phyloP scores from a whole-genome alignment of 1,140 invertebrate species.

The Drosophila rhopaloa region DNA sequence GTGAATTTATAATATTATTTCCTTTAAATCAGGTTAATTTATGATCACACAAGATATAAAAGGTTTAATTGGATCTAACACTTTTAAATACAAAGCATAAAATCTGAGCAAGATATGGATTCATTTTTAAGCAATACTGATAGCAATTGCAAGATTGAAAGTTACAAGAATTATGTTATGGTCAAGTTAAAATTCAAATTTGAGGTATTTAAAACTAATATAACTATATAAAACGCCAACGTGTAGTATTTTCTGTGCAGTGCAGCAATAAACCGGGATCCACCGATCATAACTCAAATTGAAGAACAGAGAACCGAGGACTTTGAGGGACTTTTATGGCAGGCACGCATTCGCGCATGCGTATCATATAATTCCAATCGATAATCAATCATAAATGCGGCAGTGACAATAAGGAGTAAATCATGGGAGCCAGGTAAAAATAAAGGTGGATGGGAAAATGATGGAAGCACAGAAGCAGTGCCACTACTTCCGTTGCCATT shows the following conservation, averaged over 20 bases:
- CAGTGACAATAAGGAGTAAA: slow-evolving; percentile 82
- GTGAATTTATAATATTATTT: too few relatives aligned
- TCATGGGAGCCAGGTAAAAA: slow-evolving; percentile 62
- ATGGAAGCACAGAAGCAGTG: slow-evolving; percentile 38
- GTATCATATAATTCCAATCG: slow-evolving; percentile 80
- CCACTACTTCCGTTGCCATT: slow-evolving; percentile 69
- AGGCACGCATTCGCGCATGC: slow-evolving; percentile 81
- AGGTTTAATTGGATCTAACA: too few relatives aligned
- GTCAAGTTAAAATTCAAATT: too few relatives aligned
- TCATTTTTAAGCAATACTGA: too few relatives aligned
- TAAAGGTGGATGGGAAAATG: slow-evolving; percentile 26
- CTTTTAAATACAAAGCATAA: too few relatives aligned
- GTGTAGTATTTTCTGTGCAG: not conserved
- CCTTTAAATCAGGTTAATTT: too few relatives aligned
- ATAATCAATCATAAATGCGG: slow-evolving; percentile 84
- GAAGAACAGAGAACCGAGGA: slow-evolving; percentile 12
- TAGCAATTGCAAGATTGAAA: too few relatives aligned
- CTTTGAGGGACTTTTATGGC: slow-evolving; percentile 43
- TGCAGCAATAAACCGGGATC: slow-evolving; percentile 7
- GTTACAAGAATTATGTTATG: too few relatives aligned
- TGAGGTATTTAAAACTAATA: not conserved
- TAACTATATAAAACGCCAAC: too few relatives aligned
- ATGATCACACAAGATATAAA: too few relatives aligned
- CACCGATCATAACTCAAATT: slow-evolving; percentile 55
- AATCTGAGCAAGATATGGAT: too few relatives aligned